Percentiles rank a stretch among this genome's conserved stretches.
Conservation (phyloP, 2,113 vertebrate species). For the Numenius arquata region DNA sequence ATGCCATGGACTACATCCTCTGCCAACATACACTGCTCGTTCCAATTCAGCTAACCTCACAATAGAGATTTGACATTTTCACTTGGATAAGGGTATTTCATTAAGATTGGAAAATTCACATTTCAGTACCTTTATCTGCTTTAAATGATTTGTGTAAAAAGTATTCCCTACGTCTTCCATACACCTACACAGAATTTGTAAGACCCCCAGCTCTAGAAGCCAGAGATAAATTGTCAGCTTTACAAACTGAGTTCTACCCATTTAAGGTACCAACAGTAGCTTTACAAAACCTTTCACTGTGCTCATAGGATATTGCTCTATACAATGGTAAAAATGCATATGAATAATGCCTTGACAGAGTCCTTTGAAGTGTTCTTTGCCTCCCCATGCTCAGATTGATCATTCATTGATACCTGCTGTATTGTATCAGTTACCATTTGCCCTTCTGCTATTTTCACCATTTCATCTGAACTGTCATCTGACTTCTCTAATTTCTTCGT, state of each 20-base stretch:
- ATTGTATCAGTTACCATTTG: not conserved
- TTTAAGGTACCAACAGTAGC: not conserved
- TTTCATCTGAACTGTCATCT: not conserved
- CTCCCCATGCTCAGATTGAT: not conserved
- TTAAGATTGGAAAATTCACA: not conserved
- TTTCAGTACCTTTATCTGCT: not conserved
- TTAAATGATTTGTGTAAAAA: not conserved
- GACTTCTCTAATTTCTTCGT: not conserved
- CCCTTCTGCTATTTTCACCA: not conserved
- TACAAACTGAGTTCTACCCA: not conserved
- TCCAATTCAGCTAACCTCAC: not conserved
- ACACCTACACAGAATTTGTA: not conserved
- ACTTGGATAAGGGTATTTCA: not conserved
- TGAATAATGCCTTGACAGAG: conserved; percentile 43
- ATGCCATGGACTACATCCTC: not conserved
- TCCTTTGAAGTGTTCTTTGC: not conserved
- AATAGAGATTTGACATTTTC: not conserved
- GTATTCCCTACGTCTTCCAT: not conserved
- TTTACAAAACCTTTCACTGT: not conserved
- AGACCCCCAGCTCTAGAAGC: not conserved
- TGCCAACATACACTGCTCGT: not conserved
- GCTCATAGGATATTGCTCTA: not conserved
- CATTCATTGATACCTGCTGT: not conserved
- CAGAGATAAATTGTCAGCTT: not conserved
- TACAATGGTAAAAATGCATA: not conserved